These are phyloP conservation scores for Dysmachus trigonus DNA, from an alignment of 2,888 invertebrate genomes.

Conservation along the genomic window DNA sequence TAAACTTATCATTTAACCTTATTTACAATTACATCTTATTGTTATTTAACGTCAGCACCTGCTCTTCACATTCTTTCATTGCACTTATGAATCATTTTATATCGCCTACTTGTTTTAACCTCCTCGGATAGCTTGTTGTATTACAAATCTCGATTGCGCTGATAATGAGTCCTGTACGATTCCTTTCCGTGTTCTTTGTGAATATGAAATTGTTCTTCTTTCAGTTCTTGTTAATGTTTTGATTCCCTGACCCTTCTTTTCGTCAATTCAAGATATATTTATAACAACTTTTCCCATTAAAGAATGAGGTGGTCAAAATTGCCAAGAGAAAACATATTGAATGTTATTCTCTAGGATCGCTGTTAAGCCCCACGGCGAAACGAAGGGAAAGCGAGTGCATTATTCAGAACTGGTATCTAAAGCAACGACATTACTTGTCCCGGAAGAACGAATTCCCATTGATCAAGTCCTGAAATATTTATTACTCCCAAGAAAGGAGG, in stretches of 20 bases:
- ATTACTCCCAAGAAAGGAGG: neutral
- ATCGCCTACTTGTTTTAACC: too few species aligned
- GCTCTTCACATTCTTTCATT: too few species aligned
- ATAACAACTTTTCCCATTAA: neutral
- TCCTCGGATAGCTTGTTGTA: too few species aligned
- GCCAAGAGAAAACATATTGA: neutral
- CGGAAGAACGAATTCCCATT: neutral
- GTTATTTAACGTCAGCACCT: too few species aligned
- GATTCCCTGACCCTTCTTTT: neutral
- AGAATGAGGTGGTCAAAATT: neutral
- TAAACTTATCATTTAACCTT: too few species aligned
- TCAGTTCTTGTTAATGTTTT: neutral
- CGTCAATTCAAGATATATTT: neutral
- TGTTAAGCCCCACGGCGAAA: neutral
- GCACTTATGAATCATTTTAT: too few species aligned
- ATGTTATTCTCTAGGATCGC: neutral
- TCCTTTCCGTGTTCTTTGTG: too few species aligned
- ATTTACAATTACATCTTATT: too few species aligned
- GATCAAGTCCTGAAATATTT: neutral
- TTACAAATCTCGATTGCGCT: too few species aligned
- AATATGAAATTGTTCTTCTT: too few species aligned
- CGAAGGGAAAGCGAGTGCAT: neutral
- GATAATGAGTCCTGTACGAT: too few species aligned
- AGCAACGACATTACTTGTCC: neutral
- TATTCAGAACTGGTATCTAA: neutral